These are phyloP conservation scores for Cynodonichthys magdalenae DNA, from an alignment of 2,797 vertebrate species.

Conservation along the genomic window DNA sequence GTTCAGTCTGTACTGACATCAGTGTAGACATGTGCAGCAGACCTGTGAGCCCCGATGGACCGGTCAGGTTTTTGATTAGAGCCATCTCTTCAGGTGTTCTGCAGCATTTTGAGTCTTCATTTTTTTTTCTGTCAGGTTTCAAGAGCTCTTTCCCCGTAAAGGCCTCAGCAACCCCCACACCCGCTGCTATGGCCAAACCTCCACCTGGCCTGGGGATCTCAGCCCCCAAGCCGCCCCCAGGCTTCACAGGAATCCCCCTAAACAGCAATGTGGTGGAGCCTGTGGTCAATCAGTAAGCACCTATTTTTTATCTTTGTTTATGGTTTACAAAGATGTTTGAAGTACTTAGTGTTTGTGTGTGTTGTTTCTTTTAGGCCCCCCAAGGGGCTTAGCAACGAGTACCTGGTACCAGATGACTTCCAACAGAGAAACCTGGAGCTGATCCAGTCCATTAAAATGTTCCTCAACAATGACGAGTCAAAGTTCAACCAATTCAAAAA, in stretches of 20 bases:
- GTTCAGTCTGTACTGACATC: too few species aligned
- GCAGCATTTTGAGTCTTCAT: not conserved
- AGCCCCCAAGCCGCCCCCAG: slow-evolving; percentile 91
- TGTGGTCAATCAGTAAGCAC: slow-evolving; percentile 85
- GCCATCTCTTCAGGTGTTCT: not conserved
- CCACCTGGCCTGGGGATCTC: slow-evolving; percentile 85
- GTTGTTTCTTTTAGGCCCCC: slow-evolving; percentile 64
- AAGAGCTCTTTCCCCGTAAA: slow-evolving; percentile 88
- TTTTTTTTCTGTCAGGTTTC: slow-evolving; percentile 81
- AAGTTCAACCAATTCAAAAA: slow-evolving; percentile 95
- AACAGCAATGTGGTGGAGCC: slow-evolving; percentile 83
- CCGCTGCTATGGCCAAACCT: slow-evolving; percentile 47
- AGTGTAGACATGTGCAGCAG: too few species aligned
- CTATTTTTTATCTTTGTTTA: not conserved
- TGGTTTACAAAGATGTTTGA: too few species aligned
- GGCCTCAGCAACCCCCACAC: slow-evolving; percentile 54
- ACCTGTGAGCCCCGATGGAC: too few species aligned
- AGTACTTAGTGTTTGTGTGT: too few species aligned
- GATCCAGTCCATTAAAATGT: slow-evolving; percentile 92
- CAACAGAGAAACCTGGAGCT: slow-evolving; percentile 93
- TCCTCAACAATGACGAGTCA: slow-evolving; percentile 90
- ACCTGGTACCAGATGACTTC: slow-evolving; percentile 92
- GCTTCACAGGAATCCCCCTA: slow-evolving; percentile 90
- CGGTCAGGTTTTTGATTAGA: not conserved
- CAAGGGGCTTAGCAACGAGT: slow-evolving; percentile 70